phyloP scores from a whole-genome alignment of 2,113 vertebrate genomes.

The Phylloscopus trochiloides region DNA sequence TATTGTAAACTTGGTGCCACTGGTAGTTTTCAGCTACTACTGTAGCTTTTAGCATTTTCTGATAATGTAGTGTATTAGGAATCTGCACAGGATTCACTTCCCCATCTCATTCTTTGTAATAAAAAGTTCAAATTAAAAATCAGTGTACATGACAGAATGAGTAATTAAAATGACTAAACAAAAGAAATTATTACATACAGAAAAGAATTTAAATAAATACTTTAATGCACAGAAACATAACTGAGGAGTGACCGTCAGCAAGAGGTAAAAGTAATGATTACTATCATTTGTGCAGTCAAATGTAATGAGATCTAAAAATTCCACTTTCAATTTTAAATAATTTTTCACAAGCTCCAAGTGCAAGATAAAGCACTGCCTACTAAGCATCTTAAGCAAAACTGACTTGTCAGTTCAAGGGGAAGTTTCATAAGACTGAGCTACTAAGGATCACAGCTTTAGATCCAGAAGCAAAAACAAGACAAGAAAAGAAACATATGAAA shows the following conservation, averaged over 20 bases:
- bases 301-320: not conserved
- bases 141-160: not conserved
- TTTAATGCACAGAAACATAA: not conserved
- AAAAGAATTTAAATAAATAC: not conserved
- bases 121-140: not conserved
- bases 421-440: not conserved
- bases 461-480: not conserved
- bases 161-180: not conserved
- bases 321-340: not conserved
- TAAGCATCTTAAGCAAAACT: conserved; percentile 19
- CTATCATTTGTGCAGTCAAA: not conserved
- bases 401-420: not conserved
- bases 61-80: not conserved
- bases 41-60: not conserved
- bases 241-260: not conserved
- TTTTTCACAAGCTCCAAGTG: not conserved
- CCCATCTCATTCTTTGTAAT: not conserved
- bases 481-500: not conserved
- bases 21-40: not conserved
- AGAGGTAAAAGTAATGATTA: not conserved
- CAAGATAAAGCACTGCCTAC: not conserved
- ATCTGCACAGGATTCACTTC: not conserved
- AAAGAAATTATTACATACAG: not conserved
- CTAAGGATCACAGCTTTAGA: not conserved
- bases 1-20: not conserved